Percentiles rank a stretch among this genome's conserved stretches.
These are phyloP conservation scores for Incurvaria masculella DNA, from an alignment of 2,888 invertebrate genomes.

Conservation along the genomic window DNA sequence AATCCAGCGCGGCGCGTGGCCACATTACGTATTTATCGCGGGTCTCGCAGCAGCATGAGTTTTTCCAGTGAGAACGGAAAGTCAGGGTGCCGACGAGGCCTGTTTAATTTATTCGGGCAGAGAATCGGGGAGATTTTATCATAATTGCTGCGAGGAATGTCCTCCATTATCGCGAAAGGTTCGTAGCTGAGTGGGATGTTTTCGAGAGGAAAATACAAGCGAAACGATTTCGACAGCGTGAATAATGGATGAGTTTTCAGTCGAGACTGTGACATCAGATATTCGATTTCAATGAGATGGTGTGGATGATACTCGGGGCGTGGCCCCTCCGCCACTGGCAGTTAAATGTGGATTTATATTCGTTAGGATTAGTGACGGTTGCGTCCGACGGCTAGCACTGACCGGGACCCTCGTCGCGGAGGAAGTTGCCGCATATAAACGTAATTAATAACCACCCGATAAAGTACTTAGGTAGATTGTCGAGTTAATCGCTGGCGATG, in stretches of 20 bases:
- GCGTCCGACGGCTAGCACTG: not conserved
- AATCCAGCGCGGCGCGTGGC: slow-evolving; percentile 23
- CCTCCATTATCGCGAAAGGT: not conserved
- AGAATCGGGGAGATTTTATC: slow-evolving; percentile 2
- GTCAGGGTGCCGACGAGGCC: too few relatives aligned
- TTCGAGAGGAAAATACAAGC: not conserved
- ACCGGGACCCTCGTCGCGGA: not conserved
- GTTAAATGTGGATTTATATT: not conserved
- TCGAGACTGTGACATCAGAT: not conserved
- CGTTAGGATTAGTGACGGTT: not conserved
- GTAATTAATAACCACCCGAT: not conserved
- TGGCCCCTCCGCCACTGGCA: not conserved
- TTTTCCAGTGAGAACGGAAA: slow-evolving; percentile 29
- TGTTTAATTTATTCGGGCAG: not conserved
- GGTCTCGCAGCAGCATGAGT: slow-evolving; percentile 23
- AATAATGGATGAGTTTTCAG: not conserved
- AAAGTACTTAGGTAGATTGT: too few relatives aligned
- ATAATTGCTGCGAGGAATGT: slow-evolving; percentile 2
- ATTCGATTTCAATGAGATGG: not conserved
- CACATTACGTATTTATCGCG: slow-evolving; percentile 43
- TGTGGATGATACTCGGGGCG: not conserved
- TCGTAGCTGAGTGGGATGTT: too few relatives aligned
- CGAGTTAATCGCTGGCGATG: too few relatives aligned
- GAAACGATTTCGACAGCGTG: not conserved
- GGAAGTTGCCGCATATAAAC: not conserved